phyloP scores from a whole-genome alignment of 2,113 vertebrate species.

The Aphelocoma coerulescens region DNA sequence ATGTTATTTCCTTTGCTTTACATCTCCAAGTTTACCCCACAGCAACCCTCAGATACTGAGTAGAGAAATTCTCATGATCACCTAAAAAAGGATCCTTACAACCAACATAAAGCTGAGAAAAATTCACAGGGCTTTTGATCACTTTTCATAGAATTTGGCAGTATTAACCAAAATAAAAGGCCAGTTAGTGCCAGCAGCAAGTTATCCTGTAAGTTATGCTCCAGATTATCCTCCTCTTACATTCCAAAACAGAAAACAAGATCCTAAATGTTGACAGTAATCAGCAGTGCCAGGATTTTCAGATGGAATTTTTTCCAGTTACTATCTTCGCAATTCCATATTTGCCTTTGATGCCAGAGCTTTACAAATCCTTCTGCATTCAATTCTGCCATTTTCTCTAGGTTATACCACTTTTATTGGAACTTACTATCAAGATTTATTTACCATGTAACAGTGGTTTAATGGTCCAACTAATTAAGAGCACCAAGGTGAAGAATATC shows the following conservation, averaged over 20 bases:
- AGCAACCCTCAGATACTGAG: not conserved
- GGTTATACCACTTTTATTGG: not conserved
- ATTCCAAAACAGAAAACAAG: not conserved
- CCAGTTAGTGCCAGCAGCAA: not conserved
- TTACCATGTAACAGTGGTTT: not conserved
- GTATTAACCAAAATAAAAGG: not conserved
- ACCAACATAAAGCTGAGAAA: not conserved
- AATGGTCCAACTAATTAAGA: not conserved
- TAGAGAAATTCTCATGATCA: not conserved
- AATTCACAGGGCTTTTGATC: not conserved
- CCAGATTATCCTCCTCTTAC: not conserved
- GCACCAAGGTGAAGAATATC: fast-evolving
- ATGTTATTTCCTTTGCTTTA: not conserved
- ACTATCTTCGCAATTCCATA: not conserved
- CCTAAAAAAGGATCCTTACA: not conserved
- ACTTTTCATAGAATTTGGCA: not conserved
- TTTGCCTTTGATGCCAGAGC: not conserved
- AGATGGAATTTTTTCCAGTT: not conserved
- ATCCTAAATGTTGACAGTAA: not conserved
- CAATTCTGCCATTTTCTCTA: not conserved
- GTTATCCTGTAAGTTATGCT: not conserved
- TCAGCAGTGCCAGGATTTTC: not conserved
- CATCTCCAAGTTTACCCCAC: not conserved
- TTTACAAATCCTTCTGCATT: not conserved
- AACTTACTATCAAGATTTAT: not conserved